phyloP scores from a whole-genome alignment of 2,797 vertebrate species.

The Erpetoichthys calabaricus region DNA sequence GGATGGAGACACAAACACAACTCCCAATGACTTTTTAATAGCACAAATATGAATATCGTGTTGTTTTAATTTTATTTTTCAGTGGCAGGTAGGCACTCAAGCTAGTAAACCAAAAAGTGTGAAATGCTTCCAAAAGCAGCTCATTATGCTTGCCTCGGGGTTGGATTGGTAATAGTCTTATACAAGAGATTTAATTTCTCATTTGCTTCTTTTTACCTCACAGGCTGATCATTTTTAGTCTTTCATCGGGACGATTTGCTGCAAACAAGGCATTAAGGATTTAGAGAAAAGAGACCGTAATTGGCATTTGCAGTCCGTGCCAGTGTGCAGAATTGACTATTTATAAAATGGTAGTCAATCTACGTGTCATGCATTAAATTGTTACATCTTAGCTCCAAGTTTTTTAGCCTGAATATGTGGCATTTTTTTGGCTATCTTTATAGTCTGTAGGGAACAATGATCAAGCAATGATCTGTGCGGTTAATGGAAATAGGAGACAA shows the following conservation, averaged over 20 bases:
- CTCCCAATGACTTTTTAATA: too few relatives aligned
- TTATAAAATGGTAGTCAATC: constrained; percentile 1
- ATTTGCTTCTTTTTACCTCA: constrained; percentile 1
- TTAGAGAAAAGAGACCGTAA: constrained; percentile 1
- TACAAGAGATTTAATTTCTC: constrained; percentile 1
- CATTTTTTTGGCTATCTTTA: too few relatives aligned
- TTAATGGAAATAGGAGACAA: too few relatives aligned
- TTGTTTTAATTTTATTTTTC: not conserved
- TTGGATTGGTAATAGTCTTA: constrained; percentile 1
- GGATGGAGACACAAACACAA: too few relatives aligned
- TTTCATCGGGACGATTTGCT: not conserved
- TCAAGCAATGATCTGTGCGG: too few relatives aligned
- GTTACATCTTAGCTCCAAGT: too few relatives aligned
- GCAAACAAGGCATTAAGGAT: not conserved
- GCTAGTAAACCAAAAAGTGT: not conserved
- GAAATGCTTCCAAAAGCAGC: not conserved
- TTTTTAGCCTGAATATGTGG: too few relatives aligned
- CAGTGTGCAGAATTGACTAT: not conserved
- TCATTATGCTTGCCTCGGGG: not conserved
- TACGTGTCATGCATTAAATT: too few relatives aligned
- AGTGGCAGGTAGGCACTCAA: not conserved
- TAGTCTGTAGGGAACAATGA: too few relatives aligned
- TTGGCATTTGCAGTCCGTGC: not conserved
- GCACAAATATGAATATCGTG: too few relatives aligned
- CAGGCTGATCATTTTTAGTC: not conserved